Conservation (phyloP, 2,113 vertebrate genomes). For the Hyperoodon ampullatus region DNA sequence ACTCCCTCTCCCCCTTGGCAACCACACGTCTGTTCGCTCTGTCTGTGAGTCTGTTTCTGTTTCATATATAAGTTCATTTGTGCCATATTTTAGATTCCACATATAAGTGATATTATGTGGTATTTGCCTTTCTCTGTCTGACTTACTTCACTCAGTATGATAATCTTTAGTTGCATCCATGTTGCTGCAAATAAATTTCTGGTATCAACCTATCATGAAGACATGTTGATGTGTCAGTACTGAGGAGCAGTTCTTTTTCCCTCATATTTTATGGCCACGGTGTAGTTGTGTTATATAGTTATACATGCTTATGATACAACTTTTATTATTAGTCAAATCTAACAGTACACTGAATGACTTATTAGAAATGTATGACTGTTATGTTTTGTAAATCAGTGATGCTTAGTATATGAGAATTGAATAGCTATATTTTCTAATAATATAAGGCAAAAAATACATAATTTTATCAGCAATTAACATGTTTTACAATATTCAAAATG, state of each 20-base stretch:
- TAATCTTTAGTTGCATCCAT: no score
- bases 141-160: background rate
- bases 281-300: background rate
- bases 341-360: background rate
- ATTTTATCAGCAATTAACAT: background rate
- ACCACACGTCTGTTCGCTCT: background rate
- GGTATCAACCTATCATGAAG: background rate
- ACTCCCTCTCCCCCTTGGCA: no score
- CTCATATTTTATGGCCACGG: background rate
- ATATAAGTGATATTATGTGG: background rate
- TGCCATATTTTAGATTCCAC: background rate
- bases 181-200: background rate
- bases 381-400: background rate
- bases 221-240: background rate
- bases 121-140: background rate
- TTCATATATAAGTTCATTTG: background rate
- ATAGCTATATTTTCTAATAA: slow-evolving; percentile 21
- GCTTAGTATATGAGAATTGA: background rate
- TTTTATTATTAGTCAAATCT: slow-evolving; percentile 23
- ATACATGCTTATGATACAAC: background rate
- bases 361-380: background rate
- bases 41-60: background rate
- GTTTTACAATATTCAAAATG: background rate
- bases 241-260: background rate
- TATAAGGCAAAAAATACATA: background rate